Evolutionary conservation across 2,888 invertebrate genomes (phyloP).

Genomic region (Cremastobaeus sp.): DNA sequence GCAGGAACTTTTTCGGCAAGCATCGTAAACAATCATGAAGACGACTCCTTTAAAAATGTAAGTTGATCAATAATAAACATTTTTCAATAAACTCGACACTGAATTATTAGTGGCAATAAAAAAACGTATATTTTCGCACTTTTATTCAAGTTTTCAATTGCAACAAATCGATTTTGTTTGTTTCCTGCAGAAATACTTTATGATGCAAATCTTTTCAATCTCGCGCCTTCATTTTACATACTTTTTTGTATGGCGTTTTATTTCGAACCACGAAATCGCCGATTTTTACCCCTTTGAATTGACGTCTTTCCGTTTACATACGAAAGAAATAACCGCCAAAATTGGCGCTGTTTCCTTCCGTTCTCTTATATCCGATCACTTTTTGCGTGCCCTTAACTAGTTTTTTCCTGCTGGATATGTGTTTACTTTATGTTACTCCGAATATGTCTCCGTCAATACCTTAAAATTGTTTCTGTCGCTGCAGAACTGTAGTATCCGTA

Average conservation of each 20-base stretch:
- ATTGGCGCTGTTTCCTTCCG: slow-evolving; percentile 9
- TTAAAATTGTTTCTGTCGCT: slow-evolving; percentile 44
- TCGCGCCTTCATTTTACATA: slow-evolving; percentile 17
- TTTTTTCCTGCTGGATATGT: slow-evolving; percentile 18
- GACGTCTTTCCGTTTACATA: slow-evolving; percentile 33
- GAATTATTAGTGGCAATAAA: too few relatives aligned
- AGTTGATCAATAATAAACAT: too few relatives aligned
- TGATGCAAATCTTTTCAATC: too few relatives aligned
- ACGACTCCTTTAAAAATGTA: too few relatives aligned
- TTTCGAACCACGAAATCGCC: slow-evolving; percentile 36
- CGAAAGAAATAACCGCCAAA: slow-evolving; percentile 27
- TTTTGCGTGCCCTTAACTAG: slow-evolving; percentile 22
- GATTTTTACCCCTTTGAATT: slow-evolving; percentile 15
- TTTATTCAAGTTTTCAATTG: too few relatives aligned
- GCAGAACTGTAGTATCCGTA: slow-evolving; percentile 28
- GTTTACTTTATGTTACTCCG: slow-evolving; percentile 46
- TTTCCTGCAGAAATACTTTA: too few relatives aligned
- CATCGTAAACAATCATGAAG: too few relatives aligned
- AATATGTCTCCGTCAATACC: slow-evolving; percentile 39
- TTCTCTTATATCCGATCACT: slow-evolving; percentile 38
- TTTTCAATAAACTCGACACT: too few relatives aligned
- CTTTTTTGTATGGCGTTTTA: slow-evolving; percentile 31
- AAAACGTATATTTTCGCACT: too few relatives aligned
- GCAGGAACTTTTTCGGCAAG: too few relatives aligned
- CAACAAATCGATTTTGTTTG: too few relatives aligned